Percentiles rank a stretch among this genome's conserved stretches.
phyloP scores from a whole-genome alignment of 2,888 invertebrate genomes.

The Fissipunctia ypsillon region DNA sequence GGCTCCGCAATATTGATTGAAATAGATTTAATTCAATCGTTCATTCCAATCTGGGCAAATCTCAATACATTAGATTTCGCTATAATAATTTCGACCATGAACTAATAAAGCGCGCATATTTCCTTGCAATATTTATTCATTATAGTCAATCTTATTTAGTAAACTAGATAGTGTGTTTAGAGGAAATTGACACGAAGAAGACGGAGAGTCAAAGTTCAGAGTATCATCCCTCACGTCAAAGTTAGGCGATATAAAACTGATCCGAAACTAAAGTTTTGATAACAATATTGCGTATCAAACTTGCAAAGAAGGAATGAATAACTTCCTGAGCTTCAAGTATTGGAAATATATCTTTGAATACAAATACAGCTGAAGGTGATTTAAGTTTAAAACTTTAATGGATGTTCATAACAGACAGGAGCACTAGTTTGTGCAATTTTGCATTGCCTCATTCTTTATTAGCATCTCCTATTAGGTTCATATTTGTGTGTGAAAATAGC shows the following conservation, averaged over 20 bases:
- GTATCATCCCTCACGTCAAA: conserved; percentile 39
- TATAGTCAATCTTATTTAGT: conserved; percentile 14
- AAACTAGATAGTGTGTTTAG: conserved; percentile 8
- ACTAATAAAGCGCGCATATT: conserved; percentile 45
- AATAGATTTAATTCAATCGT: conserved; percentile 51
- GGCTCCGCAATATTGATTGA: conserved; percentile 47
- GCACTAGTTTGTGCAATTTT: background rate
- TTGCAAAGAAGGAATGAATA: conserved; percentile 31
- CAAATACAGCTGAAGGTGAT: conserved; percentile 1
- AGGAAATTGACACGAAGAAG: conserved; percentile 30
- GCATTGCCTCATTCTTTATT: background rate
- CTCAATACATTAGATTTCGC: conserved; percentile 27
- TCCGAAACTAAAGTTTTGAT: conserved; percentile 32
- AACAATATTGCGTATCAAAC: conserved; percentile 38
- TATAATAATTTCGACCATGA: conserved; percentile 51
- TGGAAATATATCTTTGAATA: conserved; percentile 12
- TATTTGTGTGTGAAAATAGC: background rate
- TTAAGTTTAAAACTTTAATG: background rate
- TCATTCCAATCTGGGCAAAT: conserved; percentile 35
- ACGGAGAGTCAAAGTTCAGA: conserved; percentile 33
- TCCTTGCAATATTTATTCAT: conserved; percentile 41
- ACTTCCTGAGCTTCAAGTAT: conserved; percentile 10
- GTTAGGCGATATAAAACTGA: conserved; percentile 33
- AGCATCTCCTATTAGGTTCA: background rate
- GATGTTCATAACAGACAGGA: background rate